Conservation (phyloP, 2,888 invertebrate species). For the Opisthograptis luteolata region DNA sequence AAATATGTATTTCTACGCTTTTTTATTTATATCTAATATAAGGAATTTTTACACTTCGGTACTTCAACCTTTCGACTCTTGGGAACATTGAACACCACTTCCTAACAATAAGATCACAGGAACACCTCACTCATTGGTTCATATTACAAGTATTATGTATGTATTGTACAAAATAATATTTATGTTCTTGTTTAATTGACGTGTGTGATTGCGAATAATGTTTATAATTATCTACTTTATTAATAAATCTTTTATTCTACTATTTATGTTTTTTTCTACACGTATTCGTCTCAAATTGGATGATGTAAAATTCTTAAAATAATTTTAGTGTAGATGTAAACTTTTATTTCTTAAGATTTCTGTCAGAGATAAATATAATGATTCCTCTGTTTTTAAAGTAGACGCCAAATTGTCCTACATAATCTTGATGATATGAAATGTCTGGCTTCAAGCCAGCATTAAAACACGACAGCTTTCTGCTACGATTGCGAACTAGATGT, state of each 20-base stretch:
- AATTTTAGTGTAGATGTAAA: constrained; percentile 53
- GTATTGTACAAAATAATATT: constrained; percentile 79
- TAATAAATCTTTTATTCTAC: constrained; percentile 82
- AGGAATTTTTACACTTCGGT: constrained; percentile 70
- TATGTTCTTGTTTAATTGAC: constrained; percentile 68
- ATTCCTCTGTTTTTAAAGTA: constrained; percentile 70
- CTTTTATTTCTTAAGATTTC: constrained; percentile 62
- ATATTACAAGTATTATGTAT: constrained; percentile 74
- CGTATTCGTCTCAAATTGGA: constrained; percentile 43
- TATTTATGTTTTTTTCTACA: constrained; percentile 27
- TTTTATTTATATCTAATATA: constrained; percentile 71
- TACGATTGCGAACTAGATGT: constrained; percentile 60
- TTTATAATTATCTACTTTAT: constrained; percentile 81
- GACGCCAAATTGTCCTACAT: constrained; percentile 79
- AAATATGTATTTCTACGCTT: constrained; percentile 72
- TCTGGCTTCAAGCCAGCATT: constrained; percentile 63
- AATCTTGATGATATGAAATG: constrained; percentile 77
- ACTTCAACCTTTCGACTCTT: constrained; percentile 72
- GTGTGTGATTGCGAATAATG: constrained; percentile 79
- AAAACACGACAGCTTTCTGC: constrained; percentile 53
- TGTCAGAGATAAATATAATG: constrained; percentile 73
- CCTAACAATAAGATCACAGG: constrained; percentile 46
- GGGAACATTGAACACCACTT: constrained; percentile 66
- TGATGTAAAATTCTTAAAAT: constrained; percentile 53
- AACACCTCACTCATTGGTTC: constrained; percentile 59